Conservation (phyloP, 2,797 vertebrate species). For the Pogoniulus pusillus region DNA sequence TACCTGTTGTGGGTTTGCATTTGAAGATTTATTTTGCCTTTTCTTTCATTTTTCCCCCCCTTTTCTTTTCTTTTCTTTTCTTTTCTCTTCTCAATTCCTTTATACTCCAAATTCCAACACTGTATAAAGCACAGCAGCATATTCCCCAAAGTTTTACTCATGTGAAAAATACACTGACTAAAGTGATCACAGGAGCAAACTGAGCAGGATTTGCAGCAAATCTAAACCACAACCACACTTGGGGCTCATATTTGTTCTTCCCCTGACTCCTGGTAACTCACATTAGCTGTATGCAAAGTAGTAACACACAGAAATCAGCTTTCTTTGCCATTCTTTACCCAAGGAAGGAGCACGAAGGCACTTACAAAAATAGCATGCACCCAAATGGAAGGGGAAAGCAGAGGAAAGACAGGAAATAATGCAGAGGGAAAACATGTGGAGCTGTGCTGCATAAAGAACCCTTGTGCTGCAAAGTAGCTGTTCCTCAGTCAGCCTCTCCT, state of each 20-base stretch:
- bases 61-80: too few species aligned
- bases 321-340: not conserved
- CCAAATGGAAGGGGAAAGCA: not conserved
- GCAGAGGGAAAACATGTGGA: not conserved
- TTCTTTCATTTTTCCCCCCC: too few species aligned
- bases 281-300: not conserved
- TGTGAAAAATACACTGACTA: not conserved
- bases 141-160: not conserved
- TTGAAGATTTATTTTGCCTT: not conserved
- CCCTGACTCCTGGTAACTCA: not conserved
- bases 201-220: not conserved
- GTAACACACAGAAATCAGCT: not conserved
- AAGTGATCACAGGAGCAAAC: not conserved
- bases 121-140: not conserved
- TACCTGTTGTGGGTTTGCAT: not conserved
- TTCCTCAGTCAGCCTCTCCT: not conserved
- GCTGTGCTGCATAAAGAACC: not conserved
- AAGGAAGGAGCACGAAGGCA: not conserved
- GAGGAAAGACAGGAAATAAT: not conserved
- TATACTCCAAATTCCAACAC: not conserved
- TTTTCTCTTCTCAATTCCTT: not conserved
- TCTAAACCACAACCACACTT: not conserved
- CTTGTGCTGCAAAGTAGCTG: not conserved
- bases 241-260: not conserved
- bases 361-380: not conserved